Evolutionary conservation across 2,888 invertebrate genomes (phyloP).

Genomic region (Nomada hirtipes): DNA sequence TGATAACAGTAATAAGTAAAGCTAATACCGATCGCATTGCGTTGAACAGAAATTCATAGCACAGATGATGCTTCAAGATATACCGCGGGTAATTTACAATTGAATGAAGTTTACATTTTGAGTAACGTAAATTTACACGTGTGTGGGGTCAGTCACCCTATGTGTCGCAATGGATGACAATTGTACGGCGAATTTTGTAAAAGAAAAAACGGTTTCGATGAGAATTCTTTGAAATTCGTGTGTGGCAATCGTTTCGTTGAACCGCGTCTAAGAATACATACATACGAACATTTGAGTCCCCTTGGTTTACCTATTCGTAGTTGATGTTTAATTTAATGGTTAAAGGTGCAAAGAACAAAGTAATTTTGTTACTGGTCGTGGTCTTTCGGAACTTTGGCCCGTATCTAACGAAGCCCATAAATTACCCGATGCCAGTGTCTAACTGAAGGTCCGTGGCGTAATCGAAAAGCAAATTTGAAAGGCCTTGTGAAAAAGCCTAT

Average conservation of each 20-base stretch:
- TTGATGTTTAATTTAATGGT: slow-evolving; percentile 20
- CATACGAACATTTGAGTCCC: neutral
- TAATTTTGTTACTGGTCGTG: slow-evolving; percentile 18
- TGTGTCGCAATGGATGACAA: neutral
- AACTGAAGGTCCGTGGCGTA: slow-evolving; percentile 34
- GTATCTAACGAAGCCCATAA: slow-evolving; percentile 45
- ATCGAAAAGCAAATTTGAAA: slow-evolving; percentile 58
- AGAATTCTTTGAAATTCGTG: slow-evolving; percentile 16
- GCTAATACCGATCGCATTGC: too few species aligned
- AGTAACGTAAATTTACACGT: neutral
- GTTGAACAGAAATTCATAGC: too few species aligned
- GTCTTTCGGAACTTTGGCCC: slow-evolving; percentile 19
- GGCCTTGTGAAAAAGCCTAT: slow-evolving; percentile 48
- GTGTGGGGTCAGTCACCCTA: neutral
- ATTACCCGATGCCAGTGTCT: slow-evolving; percentile 37
- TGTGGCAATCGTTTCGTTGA: slow-evolving; percentile 17
- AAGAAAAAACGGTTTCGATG: slow-evolving; percentile 24
- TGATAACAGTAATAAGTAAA: too few species aligned
- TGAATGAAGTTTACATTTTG: too few species aligned
- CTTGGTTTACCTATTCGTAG: neutral
- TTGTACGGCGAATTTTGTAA: slow-evolving; percentile 16
- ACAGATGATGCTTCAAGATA: neutral
- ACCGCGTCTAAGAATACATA: neutral
- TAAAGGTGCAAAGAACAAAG: slow-evolving; percentile 13
- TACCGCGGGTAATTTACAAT: neutral